Evolutionary conservation across 1,140 invertebrate species (phyloP), one percentile per base, ranked within the genome.

Genomic region (Drosophila simulans): DNA sequence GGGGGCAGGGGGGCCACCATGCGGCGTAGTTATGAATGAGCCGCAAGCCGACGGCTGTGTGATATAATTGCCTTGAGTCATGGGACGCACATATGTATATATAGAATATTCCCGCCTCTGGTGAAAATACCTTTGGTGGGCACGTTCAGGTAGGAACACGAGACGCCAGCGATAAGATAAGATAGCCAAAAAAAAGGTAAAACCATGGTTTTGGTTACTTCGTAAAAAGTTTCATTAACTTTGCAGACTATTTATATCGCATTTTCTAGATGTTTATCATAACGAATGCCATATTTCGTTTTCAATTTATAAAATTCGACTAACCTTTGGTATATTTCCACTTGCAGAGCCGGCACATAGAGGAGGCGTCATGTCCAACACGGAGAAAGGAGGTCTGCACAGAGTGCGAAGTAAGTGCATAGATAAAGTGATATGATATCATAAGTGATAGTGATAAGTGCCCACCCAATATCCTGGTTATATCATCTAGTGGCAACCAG

Each of bases 391-490:
- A 43, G 86, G 86, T 2, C 62, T 86, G 17, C 79, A 79, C 42
- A 82, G 79, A 83, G 55, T 91, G 34, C 69, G 76, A 77, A 88
- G 86, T 90, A 80, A 90, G 86, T 90, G 1, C 17, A 17, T 17
- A 85, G n/a, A 51, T 17, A 12, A 5, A 5, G 11, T 11, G n/a
- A 46, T 46, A 40, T 11, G 34, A 12, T 31, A 64, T 75, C 1
- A 39, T 43, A 69, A 54, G 46, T 76, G 40, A 65, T 35, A 20
- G 17, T 34, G 12, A 48, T 39, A 70, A 48, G 45, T 11, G 11
- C n/a, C 25, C 25, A 15, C 25, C n/a, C 25, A 15, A 31, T 17
- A 15, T 10, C n/a, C 15, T 31, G 31, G 7, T 31, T 31, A 10
- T 10, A 8, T 31, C 8, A 31, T 0, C 10, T 27, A 27, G 0